phyloP scores from a whole-genome alignment of 2,797 vertebrate species.

The Pangasius djambal region DNA sequence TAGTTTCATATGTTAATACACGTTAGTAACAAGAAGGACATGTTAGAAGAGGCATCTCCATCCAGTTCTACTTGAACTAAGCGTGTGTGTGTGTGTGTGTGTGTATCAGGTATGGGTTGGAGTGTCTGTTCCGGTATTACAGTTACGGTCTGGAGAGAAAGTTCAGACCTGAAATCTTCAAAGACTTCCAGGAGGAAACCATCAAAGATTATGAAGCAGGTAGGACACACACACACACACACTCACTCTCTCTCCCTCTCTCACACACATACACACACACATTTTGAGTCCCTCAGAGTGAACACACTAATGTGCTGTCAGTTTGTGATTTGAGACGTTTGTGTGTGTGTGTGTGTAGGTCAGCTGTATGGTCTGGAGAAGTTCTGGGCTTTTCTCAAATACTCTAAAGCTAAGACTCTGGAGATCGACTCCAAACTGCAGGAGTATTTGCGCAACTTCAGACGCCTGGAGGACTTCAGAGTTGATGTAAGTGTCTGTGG shows the following conservation, averaged over 20 bases:
- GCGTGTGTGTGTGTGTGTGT: not conserved
- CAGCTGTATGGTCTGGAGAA: constrained; percentile 98
- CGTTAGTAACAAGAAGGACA: not conserved
- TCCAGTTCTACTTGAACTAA: not conserved
- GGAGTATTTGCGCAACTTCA: constrained; percentile 93
- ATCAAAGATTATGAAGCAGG: constrained; percentile 94
- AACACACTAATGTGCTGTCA: not conserved
- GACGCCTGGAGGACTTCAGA: constrained; percentile 96
- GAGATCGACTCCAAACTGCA: constrained; percentile 94
- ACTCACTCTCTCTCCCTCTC: too few relatives aligned
- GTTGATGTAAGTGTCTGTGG: constrained; percentile 85
- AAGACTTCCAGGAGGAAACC: constrained; percentile 98
- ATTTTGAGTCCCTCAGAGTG: not conserved
- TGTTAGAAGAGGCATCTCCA: not conserved
- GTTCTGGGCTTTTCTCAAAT: constrained; percentile 99
- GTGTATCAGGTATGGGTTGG: constrained; percentile 89
- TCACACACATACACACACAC: not conserved
- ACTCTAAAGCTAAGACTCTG: constrained; percentile 96
- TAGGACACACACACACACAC: constrained; percentile 63
- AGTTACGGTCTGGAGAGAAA: constrained; percentile 98
- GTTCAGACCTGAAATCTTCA: constrained; percentile 96
- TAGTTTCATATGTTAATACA: too few relatives aligned
- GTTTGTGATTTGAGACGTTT: not conserved
- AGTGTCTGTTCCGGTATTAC: constrained; percentile 99
- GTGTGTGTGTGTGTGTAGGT: constrained; percentile 69